Percentiles rank a stretch among this genome's conserved stretches.
Evolutionary conservation across 2,888 invertebrate species (phyloP).

Genomic region (Eutolmus rufibarbis): DNA sequence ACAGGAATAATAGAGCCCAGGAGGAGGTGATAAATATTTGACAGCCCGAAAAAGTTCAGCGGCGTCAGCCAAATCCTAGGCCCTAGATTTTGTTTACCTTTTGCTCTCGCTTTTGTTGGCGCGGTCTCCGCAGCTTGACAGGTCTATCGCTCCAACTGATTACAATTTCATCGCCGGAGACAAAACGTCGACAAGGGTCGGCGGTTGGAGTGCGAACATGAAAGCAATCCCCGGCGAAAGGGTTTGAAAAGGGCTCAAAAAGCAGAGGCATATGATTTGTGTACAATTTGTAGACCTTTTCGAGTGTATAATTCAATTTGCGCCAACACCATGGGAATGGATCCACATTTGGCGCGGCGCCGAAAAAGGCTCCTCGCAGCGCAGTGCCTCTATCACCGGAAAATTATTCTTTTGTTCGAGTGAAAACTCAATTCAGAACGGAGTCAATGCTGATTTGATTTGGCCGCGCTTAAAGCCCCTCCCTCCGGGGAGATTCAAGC

Average conservation of each 20-base stretch:
- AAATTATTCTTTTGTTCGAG: constrained; percentile 32
- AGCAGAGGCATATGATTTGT: constrained; percentile 33
- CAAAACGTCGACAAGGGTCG: constrained; percentile 17
- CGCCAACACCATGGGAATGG: background rate
- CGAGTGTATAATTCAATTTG: constrained; percentile 36
- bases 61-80: background rate
- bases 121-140: background rate
- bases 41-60: background rate
- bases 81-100: constrained; percentile 8
- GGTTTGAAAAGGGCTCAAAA: constrained; percentile 36
- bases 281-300: constrained; percentile 37
- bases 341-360: background rate
- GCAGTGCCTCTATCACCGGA: background rate
- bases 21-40: constrained; percentile 32
- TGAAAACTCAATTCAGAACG: background rate
- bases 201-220: background rate
- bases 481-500: background rate
- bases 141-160: constrained; percentile 23
- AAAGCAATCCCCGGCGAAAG: constrained; percentile 28
- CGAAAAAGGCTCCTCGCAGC: background rate
- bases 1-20: background rate
- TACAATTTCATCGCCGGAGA: constrained; percentile 28
- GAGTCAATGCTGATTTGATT: background rate
- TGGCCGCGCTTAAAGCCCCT: background rate
- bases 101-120: background rate